phyloP scores from a whole-genome alignment of 2,113 vertebrate species.

The human (Homo sapiens) region DNA sequence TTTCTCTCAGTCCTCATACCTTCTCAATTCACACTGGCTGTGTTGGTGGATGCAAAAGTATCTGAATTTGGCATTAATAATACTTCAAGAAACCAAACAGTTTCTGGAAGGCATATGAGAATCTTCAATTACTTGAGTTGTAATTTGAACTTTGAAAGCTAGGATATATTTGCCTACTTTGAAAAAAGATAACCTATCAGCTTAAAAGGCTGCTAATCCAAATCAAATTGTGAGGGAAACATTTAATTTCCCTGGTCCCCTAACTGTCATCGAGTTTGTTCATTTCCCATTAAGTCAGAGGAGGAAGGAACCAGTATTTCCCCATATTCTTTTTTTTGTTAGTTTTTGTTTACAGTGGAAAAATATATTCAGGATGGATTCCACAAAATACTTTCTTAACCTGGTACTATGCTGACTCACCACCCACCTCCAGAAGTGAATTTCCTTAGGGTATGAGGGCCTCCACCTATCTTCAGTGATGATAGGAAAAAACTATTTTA shows the following conservation, averaged over 20 bases:
- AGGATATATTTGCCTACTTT: not conserved
- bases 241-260: not conserved
- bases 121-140: constrained; percentile 8
- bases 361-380: not conserved
- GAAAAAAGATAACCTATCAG: not conserved
- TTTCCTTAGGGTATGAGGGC: not conserved
- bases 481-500: not conserved
- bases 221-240: not conserved
- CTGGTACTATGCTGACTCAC: not conserved
- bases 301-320: not conserved
- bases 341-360: not conserved
- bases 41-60: not conserved
- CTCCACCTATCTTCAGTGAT: not conserved
- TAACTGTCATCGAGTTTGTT: not conserved
- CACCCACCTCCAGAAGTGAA: not conserved
- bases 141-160: constrained; percentile 45
- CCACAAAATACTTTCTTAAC: not conserved
- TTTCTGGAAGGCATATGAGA: not conserved
- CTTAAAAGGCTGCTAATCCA: not conserved
- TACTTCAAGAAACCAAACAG: not conserved
- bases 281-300: not conserved
- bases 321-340: not conserved
- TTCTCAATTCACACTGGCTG: not conserved
- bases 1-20: not conserved
- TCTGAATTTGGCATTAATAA: not conserved